phyloP scores from a whole-genome alignment of 2,113 vertebrate species.

The Equus quagga region DNA sequence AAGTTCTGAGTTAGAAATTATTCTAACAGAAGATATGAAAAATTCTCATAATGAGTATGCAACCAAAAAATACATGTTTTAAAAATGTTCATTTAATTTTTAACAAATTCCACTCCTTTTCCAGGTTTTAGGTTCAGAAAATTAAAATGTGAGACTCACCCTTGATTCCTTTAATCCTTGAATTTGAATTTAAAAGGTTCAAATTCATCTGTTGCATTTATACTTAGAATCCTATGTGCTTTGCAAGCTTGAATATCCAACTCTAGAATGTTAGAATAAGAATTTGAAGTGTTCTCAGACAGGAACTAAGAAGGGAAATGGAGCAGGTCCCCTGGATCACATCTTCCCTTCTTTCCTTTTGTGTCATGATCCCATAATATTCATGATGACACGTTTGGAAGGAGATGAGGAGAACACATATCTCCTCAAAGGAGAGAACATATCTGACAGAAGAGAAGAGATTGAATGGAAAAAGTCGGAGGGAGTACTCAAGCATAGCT shows the following conservation, averaged over 20 bases:
- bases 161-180: background rate
- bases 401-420: background rate
- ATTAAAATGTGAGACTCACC: background rate
- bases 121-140: background rate
- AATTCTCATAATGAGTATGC: background rate
- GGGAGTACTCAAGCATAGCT: background rate
- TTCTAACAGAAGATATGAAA: background rate
- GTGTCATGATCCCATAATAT: background rate
- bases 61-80: background rate
- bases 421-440: background rate
- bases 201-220: background rate
- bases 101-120: background rate
- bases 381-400: background rate
- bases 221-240: background rate
- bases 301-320: background rate
- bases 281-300: background rate
- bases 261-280: background rate
- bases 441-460: background rate
- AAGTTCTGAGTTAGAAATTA: conserved; percentile 7
- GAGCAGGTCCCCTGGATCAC: background rate
- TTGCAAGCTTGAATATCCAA: background rate
- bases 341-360: background rate
- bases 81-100: background rate
- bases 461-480: too few relatives aligned
- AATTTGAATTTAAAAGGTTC: background rate